Evolutionary conservation across 2,888 invertebrate species (phyloP).

Genomic region (Drosophila kuntzei): DNA sequence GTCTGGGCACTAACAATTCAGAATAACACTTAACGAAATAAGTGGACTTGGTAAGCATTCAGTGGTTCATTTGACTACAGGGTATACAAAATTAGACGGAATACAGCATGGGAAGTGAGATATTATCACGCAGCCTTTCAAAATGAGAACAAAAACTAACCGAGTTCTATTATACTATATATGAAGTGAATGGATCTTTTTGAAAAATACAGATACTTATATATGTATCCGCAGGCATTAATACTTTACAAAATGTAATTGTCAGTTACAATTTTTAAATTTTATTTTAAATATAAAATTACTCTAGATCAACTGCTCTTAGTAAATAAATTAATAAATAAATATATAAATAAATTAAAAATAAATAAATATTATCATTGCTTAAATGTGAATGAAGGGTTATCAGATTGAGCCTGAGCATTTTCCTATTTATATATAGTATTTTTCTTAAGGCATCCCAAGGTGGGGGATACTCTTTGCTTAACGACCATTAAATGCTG

Average conservation of each 20-base stretch:
- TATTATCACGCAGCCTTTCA: constrained; percentile 39
- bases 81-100: constrained; percentile 16
- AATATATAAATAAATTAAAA: no score
- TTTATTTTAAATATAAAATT: no score
- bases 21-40: no score
- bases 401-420: constrained; percentile 12
- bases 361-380: background rate
- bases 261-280: no score
- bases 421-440: constrained; percentile 1
- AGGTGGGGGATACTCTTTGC: constrained; percentile 31
- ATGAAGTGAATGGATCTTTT: background rate
- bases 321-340: no score
- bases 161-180: background rate
- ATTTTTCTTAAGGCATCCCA: constrained; percentile 4
- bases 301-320: no score
- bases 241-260: no score
- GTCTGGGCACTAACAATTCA: background rate
- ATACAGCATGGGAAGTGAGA: constrained; percentile 42
- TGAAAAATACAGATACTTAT: background rate
- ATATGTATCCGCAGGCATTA: no score
- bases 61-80: no score
- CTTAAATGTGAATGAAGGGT: background rate
- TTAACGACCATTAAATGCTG: constrained; percentile 61
- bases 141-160: background rate
- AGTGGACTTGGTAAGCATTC: no score